Evolutionary conservation across 2,797 vertebrate genomes (phyloP), one percentile per base, ranked within the genome.

Genomic region (Sebastes hopkinsi): DNA sequence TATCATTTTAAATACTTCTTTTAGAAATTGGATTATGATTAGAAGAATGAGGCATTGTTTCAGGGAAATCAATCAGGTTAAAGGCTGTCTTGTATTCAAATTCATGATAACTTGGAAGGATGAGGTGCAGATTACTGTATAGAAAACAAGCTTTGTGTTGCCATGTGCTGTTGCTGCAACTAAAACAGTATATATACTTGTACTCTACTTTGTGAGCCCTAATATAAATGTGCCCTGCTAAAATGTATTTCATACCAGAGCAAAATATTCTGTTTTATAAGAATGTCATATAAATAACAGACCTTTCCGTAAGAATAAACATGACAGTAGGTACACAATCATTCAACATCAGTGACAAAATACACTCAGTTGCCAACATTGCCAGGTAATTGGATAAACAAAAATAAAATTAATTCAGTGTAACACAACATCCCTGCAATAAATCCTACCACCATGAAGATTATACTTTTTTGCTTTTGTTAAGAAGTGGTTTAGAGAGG

Each of bases 21-120:
- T 23, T 11, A 20, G 22, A 55, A 32, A 65, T 12, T 30, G 2
- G 27, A 5, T 58, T 7, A 10, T 55, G 36, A 80, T 46, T 7
- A 54, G 23, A 75, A 56, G 25, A 79, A 75, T 75, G 16, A 5
- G 9, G 5, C 29, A 80, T 34, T 85, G 73, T 81, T 52, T 75
- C 13, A 34, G n/a, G 30, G 13, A 30, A 18, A 72, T 70, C 10
- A 70, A 14, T n/a, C 16, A 78, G 68, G 13, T 73, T 34, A 66
- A 79, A 80, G 23, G 9, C 1, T 52, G 38, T 20, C 12, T 79
- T 82, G 27, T 46, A 62, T 72, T 82, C 4, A 77, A 27, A 74
- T 52, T 29, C 9, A 11, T 67, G 12, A 73, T 46, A 69, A 59
- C 12, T 42, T 62, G 25, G 13, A 68, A 6, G 6, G 1, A 13